These are phyloP conservation scores for Hermodice carunculata DNA, from an alignment of 2,888 invertebrate species.

Conservation along the genomic window DNA sequence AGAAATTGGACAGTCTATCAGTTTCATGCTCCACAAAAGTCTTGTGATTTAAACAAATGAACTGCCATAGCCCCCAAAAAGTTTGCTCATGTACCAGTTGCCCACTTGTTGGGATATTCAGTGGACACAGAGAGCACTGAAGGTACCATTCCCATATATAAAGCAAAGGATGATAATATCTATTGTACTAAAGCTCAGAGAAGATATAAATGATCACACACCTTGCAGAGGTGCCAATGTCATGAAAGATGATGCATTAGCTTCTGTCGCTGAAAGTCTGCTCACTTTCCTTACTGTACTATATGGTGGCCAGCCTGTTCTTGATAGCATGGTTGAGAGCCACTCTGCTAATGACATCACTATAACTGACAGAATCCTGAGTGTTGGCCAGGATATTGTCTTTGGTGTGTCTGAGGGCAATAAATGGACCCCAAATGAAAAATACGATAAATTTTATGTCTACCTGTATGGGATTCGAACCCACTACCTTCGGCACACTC, in stretches of 20 bases:
- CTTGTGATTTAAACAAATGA: background rate
- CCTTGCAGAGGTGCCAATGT: background rate
- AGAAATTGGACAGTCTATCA: background rate
- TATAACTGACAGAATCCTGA: background rate
- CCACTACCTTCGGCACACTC: too few relatives aligned
- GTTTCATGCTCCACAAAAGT: background rate
- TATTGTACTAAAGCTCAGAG: background rate
- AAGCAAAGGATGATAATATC: conserved; percentile 1
- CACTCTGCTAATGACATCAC: background rate
- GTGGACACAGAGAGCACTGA: background rate
- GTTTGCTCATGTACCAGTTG: background rate
- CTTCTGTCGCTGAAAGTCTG: background rate
- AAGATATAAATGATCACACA: background rate
- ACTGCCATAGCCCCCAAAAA: background rate
- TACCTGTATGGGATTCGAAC: too few relatives aligned
- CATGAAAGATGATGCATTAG: background rate
- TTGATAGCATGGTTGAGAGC: too few relatives aligned
- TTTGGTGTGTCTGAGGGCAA: background rate
- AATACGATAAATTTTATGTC: too few relatives aligned
- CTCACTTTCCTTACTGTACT: background rate
- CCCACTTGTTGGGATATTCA: background rate
- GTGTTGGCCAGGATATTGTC: background rate
- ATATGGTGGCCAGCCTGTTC: background rate
- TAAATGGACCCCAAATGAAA: conserved; percentile 13
- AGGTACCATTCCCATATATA: background rate